Base-by-base conservation (phyloP, 2,113 vertebrate species). In the Conger conger region DNA sequence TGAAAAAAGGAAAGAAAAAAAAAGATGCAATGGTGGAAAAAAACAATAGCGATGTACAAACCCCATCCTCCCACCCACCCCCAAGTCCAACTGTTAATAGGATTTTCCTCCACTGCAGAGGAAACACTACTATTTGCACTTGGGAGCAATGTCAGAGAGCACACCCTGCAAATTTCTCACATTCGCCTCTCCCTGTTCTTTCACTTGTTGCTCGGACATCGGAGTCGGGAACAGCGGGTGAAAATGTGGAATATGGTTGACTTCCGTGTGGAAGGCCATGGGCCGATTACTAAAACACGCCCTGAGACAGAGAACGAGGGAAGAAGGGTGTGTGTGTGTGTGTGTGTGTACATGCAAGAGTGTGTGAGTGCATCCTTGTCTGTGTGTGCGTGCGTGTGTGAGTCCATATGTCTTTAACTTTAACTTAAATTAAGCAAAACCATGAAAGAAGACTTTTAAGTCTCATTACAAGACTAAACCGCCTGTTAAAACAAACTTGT, bases 101-200 rank as follows among this genome's bases (percentile, higher is more conserved):
- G 90, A 93, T 94, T 89, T 92, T 89, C 85, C 85, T 85, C 89
- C 60, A 81, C 83, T 73, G 87, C 87, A 77, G 36, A 57, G 89
- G 88, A 89, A 87, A 87, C 87, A 89, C 89, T 89, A 87, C 91
- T 90, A 93, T 93, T 93, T 90, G 89, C 89, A 87, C 91, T 91
- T 79, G 87, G 86, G 90, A 88, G 88, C 84, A 89, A 91, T 87
- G 92, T 88, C 30, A 37, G 57, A 77, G 78, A 84, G 83, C 57
- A 33, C 50, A 54, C 36, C 76, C 77, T 16, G 33, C 35, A 50
- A 79, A 36, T 79, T 57, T 79, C 50, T 27, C 54, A 84, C 45
- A 78, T 60, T 40, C 9, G 30, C 60, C 38, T 60, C 63, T 57
- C 15, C 50, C 35, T 38, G 53, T 60, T 16, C n/a, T 18, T 36